phyloP scores from a whole-genome alignment of 2,113 vertebrate species.

The Cyanistes caeruleus region DNA sequence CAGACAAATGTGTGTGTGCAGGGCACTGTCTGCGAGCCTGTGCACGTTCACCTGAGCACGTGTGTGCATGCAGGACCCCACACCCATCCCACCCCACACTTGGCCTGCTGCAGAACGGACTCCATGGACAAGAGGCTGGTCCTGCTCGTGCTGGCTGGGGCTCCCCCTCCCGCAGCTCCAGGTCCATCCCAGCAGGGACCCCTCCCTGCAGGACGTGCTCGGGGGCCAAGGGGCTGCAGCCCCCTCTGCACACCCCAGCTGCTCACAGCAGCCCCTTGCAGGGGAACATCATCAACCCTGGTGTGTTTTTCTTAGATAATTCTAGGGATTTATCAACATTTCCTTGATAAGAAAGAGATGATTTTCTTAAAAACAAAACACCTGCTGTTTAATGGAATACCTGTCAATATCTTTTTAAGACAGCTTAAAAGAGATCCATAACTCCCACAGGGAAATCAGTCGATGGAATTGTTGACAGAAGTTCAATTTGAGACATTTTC shows the following conservation, averaged over 20 bases:
- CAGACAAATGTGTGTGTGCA: accelerated
- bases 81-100: accelerated
- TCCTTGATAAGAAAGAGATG: neutral
- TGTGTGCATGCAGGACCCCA: accelerated
- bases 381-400: neutral
- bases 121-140: accelerated
- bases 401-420: neutral
- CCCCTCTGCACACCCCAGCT: neutral
- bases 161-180: neutral
- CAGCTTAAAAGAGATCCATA: neutral
- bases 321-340: neutral
- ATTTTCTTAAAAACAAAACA: neutral
- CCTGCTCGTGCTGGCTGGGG: accelerated
- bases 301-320: neutral
- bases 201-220: accelerated
- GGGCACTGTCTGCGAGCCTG: accelerated
- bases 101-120: too few relatives aligned
- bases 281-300: neutral
- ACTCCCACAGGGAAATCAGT: neutral
- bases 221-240: neutral
- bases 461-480: neutral
- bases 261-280: neutral
- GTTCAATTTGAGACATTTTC: neutral
- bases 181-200: neutral
- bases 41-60: accelerated